Evolutionary conservation across 2,888 invertebrate species (phyloP).

Genomic region (Gnatocerus cornutus): DNA sequence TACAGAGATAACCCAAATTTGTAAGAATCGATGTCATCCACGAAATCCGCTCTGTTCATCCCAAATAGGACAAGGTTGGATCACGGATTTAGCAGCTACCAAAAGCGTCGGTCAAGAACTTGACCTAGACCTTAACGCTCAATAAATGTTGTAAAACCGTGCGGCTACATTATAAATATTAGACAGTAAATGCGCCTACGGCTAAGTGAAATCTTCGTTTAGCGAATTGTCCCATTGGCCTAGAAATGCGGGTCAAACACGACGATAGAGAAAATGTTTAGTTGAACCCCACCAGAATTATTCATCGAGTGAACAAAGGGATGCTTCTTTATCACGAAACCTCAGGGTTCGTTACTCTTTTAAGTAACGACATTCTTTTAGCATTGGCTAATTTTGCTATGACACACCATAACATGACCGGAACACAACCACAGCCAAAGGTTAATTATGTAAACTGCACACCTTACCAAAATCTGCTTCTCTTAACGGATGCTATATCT

Average conservation of each 20-base stretch:
- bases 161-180: constrained; percentile 57
- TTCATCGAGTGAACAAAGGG: constrained; percentile 44
- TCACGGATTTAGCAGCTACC: constrained; percentile 25
- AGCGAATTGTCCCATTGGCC: constrained; percentile 64
- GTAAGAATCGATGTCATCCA: constrained; percentile 48
- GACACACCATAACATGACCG: constrained; percentile 42
- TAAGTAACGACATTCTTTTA: constrained; percentile 26
- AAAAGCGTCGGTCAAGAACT: constrained; percentile 52
- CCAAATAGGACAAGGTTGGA: constrained; percentile 41
- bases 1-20: constrained; percentile 55
- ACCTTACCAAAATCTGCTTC: constrained; percentile 8
- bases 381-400: constrained; percentile 35
- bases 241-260: constrained; percentile 61
- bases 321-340: constrained; percentile 42
- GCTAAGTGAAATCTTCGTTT: constrained; percentile 63
- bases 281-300: constrained; percentile 29
- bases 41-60: constrained; percentile 26
- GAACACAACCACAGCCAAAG: constrained; percentile 25
- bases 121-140: constrained; percentile 59
- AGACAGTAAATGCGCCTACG: constrained; percentile 60
- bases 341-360: constrained; percentile 39
- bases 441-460: constrained; percentile 41
- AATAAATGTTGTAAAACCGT: constrained; percentile 54
- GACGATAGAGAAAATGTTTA: constrained; percentile 45
- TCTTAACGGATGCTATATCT: constrained; percentile 14